phyloP scores from a whole-genome alignment of 2,797 vertebrate genomes.

The Hypotaenidia philippensis region DNA sequence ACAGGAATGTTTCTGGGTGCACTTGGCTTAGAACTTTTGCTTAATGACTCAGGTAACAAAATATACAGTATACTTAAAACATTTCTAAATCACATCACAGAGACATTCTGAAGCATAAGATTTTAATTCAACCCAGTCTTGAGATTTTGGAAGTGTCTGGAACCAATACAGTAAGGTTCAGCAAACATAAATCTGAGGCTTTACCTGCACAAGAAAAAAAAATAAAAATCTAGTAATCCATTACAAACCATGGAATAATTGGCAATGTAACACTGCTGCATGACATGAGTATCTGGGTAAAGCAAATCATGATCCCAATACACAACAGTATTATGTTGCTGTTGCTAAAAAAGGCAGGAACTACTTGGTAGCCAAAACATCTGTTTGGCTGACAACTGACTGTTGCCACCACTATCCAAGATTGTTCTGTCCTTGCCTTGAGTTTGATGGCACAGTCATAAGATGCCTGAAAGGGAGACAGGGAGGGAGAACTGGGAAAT shows the following conservation, averaged over 20 bases:
- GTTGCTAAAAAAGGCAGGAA: background rate
- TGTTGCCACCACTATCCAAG: background rate
- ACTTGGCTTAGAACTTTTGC: background rate
- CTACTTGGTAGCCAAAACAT: background rate
- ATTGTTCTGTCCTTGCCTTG: background rate
- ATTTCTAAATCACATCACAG: background rate
- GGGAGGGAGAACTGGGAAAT: background rate
- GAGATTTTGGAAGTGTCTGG: background rate
- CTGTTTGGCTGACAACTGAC: background rate
- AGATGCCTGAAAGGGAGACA: background rate
- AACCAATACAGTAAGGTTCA: background rate
- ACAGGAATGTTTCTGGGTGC: background rate
- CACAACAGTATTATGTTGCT: background rate
- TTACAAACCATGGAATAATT: background rate
- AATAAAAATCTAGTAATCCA: too few relatives aligned
- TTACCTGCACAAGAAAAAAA: background rate
- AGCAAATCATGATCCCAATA: background rate
- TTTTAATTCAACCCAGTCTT: background rate
- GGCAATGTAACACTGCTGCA: background rate
- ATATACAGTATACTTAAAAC: background rate
- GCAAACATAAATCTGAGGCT: background rate
- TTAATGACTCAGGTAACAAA: background rate
- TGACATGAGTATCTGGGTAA: background rate
- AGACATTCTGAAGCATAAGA: background rate
- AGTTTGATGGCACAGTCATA: background rate